Percentiles rank a stretch among this genome's conserved stretches.
phyloP scores from a whole-genome alignment of 2,113 vertebrate genomes.

The Barbus barbus region DNA sequence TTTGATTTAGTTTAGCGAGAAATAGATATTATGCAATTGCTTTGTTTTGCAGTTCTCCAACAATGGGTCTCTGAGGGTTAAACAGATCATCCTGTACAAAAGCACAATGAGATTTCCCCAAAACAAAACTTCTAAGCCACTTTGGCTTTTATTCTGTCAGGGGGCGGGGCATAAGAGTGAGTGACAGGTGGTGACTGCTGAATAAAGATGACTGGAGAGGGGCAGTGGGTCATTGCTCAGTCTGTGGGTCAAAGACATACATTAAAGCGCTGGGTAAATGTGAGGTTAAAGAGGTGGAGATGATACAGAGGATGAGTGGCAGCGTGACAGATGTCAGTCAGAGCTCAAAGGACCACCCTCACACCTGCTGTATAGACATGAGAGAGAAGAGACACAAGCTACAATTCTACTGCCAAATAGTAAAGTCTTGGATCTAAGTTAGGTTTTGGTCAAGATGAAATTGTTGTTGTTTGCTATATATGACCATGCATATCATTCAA shows the following conservation, averaged over 20 bases:
- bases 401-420: no score
- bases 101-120: neutral
- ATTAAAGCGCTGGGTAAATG: constrained; percentile 1
- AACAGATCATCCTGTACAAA: neutral
- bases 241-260: constrained; percentile 20
- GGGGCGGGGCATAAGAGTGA: constrained; percentile 19
- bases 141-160: neutral
- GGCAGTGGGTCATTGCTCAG: constrained; percentile 19
- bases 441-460: no score
- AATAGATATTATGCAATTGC: neutral
- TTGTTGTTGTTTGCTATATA: no score
- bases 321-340: constrained; percentile 28
- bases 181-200: constrained; percentile 37
- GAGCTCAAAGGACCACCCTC: constrained; percentile 2
- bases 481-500: no score
- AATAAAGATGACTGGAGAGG: constrained; percentile 19
- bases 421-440: no score
- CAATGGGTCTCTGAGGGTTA: neutral
- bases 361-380: neutral
- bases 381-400: neutral
- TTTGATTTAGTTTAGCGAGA: neutral
- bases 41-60: neutral
- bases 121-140: neutral
- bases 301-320: constrained; percentile 20
- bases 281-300: constrained; percentile 41